Evolutionary conservation across 1,140 invertebrate species (phyloP), one percentile per base, ranked within the genome.

Genomic region (Zelostemma sp.): DNA sequence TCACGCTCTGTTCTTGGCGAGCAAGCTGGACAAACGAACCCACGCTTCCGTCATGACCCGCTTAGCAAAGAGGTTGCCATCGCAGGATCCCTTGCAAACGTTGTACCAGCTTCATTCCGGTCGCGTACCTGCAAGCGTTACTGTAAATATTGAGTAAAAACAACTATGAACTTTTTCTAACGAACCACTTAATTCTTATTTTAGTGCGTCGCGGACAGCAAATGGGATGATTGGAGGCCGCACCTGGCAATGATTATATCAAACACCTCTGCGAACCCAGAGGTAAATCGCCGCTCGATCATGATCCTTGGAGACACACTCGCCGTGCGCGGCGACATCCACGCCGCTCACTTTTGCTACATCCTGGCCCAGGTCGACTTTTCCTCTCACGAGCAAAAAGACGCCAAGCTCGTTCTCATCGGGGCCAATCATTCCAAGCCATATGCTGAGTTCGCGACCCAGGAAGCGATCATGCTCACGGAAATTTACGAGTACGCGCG

Each of bases 171-270:
- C n/a, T n/a, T n/a, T n/a, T n/a, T n/a, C n/a, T n/a, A n/a, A n/a
- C n/a, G n/a, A n/a, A n/a, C n/a, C n/a, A n/a, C 21, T 25, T 25
- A 8, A 25, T 25, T 25, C 8, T 25, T 8, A 8, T 25, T 25
- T 25, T 75, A 92, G 90, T 90, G 91, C 85, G 89, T 93, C 58
- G 85, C 90, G n/a, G 94, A 97, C 85, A 91, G 92, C 64, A 91
- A 91, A 63, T 97, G 95, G 94, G 95, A 95, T 59, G 96, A 98
- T 81, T 99, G 97, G 97, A 88, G 95, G 53, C 94, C 95, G 15
- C 96, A 98, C 88, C 87, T 97, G 43, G 96, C 96, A 11, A 97
- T 98, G 90, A 91, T 99, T 64, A 88, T 98, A 17, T 94, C 95
- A 18, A 98, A 98, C 83, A 90, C 92, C 1, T 91, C 94, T 11